Evolutionary conservation across 1,140 invertebrate species (phyloP), one percentile per base, ranked within the genome.

Genomic region (Ips nitidus): DNA sequence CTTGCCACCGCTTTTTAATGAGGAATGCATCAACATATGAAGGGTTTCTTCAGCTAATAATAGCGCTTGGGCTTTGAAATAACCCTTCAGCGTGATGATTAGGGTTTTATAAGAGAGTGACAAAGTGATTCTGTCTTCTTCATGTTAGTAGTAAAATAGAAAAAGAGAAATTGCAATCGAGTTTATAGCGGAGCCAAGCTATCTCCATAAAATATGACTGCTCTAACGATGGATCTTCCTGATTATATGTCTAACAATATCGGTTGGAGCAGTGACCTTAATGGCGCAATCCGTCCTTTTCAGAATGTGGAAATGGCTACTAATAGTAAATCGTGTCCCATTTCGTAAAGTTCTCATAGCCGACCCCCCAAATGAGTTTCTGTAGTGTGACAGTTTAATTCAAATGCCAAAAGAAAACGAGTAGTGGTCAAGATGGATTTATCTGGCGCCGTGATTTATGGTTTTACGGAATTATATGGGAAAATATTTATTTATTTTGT

Each of bases 251-350:
- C 56, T 38, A 55, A 55, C 53, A 55, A 55, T 55, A 53, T 58
- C 65, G 55, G 56, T 59, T 52, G 36, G 36, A 59, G 36, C 55
- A 42, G 45, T 8, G 40, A 38, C 8, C 42, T 60, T 68, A 68
- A 68, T 68, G 53, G 47, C 45, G 8, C 57, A 50, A 67, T 68
- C 45, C 37, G 43, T 68, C 58, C 55, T 60, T 68, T 68, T 68
- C 56, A 59, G 36, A 57, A 22, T 5, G 43, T 68, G 42, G 42
- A 58, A 58, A 66, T 47, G 41, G 41, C 53, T 58, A 68, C 66
- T 60, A 68, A 68, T 52, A 47, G 47, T 47, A 68, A 60, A 57
- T 67, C 41, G 62, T 64, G 63, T 66, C 37, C 59, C 59, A 61
- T 66, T 56, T 66, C 52, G 4, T n/a, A 52, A n/a, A 38, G 52